These are phyloP conservation scores for Rynchops niger DNA, from an alignment of 2,113 vertebrate genomes.

Conservation along the genomic window DNA sequence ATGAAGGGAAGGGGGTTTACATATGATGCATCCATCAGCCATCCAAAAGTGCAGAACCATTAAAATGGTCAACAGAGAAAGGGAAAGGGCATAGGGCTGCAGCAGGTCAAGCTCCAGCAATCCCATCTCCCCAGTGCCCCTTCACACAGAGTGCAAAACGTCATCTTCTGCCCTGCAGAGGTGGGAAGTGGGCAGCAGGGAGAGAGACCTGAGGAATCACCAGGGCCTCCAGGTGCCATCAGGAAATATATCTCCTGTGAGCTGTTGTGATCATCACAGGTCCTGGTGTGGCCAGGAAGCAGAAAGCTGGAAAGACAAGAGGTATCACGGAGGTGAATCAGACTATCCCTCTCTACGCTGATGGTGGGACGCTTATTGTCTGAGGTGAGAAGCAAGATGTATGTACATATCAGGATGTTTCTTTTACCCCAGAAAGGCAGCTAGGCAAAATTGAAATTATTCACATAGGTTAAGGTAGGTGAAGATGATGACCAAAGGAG, in stretches of 20 bases:
- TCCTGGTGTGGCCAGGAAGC: background rate
- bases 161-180: background rate
- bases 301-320: background rate
- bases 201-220: background rate
- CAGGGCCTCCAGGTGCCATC: background rate
- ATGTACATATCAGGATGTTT: rapidly evolving
- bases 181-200: background rate
- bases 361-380: background rate
- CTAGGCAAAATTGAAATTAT: background rate
- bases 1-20: background rate
- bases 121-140: background rate
- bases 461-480: background rate
- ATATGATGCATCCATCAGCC: background rate
- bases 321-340: background rate
- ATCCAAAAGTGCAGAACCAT: background rate
- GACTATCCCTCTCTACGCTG: background rate
- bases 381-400: background rate
- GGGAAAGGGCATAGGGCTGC: background rate
- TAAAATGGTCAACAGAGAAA: background rate
- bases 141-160: background rate
- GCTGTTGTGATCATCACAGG: background rate
- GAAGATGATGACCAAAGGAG: background rate
- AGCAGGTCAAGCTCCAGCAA: background rate
- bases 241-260: background rate
- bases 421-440: background rate